Percentiles rank a stretch among this genome's conserved stretches.
These are phyloP conservation scores for Drosophila miranda DNA, from an alignment of 1,140 invertebrate genomes.

Conservation along the genomic window DNA sequence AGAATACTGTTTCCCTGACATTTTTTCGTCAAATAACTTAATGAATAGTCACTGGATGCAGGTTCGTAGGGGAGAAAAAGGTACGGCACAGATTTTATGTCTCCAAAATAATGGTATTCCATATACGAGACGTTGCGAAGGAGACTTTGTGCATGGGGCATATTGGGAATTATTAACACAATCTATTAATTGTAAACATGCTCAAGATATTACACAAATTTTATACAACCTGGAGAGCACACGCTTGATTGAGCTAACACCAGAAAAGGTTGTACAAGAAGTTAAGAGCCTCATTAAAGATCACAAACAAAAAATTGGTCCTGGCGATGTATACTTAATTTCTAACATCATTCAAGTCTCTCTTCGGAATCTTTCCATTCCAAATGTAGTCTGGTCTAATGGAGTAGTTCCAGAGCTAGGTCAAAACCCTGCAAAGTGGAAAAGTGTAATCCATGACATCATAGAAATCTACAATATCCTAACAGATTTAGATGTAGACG, in stretches of 20 bases:
- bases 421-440: conserved; percentile 6
- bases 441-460: conserved; percentile 75
- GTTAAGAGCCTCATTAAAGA: conserved; percentile 52
- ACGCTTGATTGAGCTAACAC: conserved; percentile 15
- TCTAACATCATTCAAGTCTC: conserved; percentile 79
- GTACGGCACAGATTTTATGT: conserved; percentile 55
- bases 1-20: conserved; percentile 71
- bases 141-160: conserved; percentile 70
- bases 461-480: conserved; percentile 83
- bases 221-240: conserved; percentile 42
- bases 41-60: conserved; percentile 56
- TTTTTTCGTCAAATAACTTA: neutral
- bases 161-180: conserved; percentile 43
- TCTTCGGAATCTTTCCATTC: conserved; percentile 17
- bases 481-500: conserved; percentile 81
- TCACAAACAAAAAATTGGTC: conserved; percentile 72
- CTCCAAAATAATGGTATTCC: conserved; percentile 63
- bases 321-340: conserved; percentile 84
- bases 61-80: conserved; percentile 34
- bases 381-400: neutral
- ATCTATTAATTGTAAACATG: conserved; percentile 5
- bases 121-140: conserved; percentile 49
- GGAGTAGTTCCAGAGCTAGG: neutral
- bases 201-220: conserved; percentile 36
- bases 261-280: conserved; percentile 36